phyloP scores from a whole-genome alignment of 2,888 invertebrate species.

The Blomia tropicalis region DNA sequence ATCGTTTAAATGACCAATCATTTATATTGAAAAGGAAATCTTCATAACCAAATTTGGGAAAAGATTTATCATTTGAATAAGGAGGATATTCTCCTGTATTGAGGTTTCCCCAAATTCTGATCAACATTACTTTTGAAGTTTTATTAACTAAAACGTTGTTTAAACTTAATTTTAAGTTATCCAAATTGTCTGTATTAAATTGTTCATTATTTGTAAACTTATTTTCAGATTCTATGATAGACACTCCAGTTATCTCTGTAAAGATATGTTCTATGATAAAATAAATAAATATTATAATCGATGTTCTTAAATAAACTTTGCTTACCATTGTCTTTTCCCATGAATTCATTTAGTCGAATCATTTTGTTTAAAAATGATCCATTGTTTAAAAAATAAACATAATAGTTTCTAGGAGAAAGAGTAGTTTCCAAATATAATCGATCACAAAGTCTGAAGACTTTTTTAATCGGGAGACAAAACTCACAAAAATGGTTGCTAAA shows the following conservation, averaged over 20 bases:
- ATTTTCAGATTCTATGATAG: too few species aligned
- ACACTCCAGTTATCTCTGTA: too few species aligned
- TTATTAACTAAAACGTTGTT: too few species aligned
- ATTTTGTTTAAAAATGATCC: neutral
- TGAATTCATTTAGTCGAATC: neutral
- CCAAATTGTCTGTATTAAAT: too few species aligned
- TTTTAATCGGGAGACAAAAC: neutral
- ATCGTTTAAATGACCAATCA: neutral
- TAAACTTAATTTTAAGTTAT: too few species aligned
- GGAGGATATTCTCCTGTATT: neutral
- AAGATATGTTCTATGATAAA: too few species aligned
- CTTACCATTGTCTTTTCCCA: neutral
- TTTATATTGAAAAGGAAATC: neutral
- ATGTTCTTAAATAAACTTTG: too few species aligned
- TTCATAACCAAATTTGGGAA: neutral
- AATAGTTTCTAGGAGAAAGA: neutral
- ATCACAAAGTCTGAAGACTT: neutral
- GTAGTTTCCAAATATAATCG: neutral
- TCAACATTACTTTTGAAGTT: too few species aligned
- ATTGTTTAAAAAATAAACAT: neutral
- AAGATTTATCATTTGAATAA: neutral
- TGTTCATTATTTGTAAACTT: too few species aligned
- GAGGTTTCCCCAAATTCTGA: neutral
- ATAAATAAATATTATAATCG: too few species aligned
- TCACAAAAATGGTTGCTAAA: neutral